phyloP scores from a whole-genome alignment of 2,888 invertebrate genomes.

The Troides oblongomaculatus region DNA sequence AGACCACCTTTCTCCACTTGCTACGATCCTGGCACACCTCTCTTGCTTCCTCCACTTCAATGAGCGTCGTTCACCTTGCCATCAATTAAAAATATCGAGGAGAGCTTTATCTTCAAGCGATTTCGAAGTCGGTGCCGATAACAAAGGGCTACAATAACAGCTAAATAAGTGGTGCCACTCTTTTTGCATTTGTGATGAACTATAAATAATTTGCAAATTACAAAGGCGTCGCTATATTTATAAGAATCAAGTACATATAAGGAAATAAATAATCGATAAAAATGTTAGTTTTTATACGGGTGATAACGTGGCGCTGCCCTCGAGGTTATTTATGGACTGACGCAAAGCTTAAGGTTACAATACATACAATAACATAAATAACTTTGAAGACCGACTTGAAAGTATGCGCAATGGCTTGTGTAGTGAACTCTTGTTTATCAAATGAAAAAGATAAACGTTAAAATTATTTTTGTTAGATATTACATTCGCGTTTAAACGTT shows the following conservation, averaged over 20 bases:
- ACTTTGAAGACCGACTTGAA: slow-evolving; percentile 13
- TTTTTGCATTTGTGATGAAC: background rate
- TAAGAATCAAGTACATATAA: background rate
- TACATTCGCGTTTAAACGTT: background rate
- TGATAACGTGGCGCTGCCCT: slow-evolving; percentile 13
- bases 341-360: slow-evolving; percentile 16
- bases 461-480: background rate
- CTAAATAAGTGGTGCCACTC: background rate
- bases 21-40: no score
- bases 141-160: no score
- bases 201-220: background rate
- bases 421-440: slow-evolving; percentile 25
- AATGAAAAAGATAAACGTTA: slow-evolving; percentile 1
- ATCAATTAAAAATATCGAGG: no score
- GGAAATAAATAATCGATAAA: background rate
- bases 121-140: no score
- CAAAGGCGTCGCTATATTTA: background rate
- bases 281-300: slow-evolving; percentile 7
- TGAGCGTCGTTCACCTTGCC: no score
- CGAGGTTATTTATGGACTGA: slow-evolving; percentile 24
- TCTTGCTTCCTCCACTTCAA: no score
- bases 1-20: no score
- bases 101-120: no score
- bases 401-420: background rate
- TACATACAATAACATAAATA: slow-evolving; percentile 17